Conservation (phyloP, 2,797 vertebrate genomes). For the Apodemus agrarius region DNA sequence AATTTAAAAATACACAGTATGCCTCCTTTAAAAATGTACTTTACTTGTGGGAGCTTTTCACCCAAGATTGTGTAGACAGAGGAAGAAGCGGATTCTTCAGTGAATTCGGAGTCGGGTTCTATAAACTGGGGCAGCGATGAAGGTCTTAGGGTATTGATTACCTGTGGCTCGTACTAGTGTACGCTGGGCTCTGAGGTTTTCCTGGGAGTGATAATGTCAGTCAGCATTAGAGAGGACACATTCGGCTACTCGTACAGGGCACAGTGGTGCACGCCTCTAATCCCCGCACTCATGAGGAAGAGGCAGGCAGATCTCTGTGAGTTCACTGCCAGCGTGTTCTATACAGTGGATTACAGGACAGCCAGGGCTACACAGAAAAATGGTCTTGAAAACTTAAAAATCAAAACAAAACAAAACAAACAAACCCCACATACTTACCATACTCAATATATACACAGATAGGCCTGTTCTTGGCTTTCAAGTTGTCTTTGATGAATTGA, state of each 20-base stretch:
- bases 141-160: background rate
- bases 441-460: background rate
- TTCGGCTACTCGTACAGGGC: background rate
- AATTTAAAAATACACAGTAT: background rate
- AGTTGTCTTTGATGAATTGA: constrained; percentile 18
- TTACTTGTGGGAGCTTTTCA: constrained; percentile 35
- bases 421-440: background rate
- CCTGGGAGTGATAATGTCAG: background rate
- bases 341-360: background rate
- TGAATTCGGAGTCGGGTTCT: background rate
- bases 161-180: background rate
- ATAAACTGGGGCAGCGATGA: background rate
- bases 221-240: background rate
- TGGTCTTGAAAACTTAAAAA: background rate
- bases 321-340: background rate
- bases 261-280: fast-evolving
- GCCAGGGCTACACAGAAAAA: background rate
- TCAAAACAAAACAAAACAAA: background rate
- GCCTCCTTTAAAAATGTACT: background rate
- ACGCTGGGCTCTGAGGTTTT: background rate
- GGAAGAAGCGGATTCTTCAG: background rate
- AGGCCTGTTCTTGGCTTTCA: constrained; percentile 34
- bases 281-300: background rate
- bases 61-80: background rate
- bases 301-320: background rate